These are phyloP conservation scores for Drosophila nebulosa DNA, from an alignment of 1,140 invertebrate species.

Conservation along the genomic window DNA sequence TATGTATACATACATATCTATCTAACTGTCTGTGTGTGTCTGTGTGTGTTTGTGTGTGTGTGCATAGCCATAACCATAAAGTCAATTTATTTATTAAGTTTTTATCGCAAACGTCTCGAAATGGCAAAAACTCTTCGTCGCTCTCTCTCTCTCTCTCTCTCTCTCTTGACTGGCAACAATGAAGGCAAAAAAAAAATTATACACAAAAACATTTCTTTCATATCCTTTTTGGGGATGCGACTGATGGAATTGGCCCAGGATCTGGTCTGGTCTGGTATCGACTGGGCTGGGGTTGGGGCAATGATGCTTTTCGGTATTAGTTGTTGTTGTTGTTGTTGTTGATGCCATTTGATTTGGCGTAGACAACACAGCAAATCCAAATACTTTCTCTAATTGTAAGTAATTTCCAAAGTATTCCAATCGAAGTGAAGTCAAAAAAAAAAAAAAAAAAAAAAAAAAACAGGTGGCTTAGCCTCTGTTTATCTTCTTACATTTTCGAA, in stretches of 20 bases:
- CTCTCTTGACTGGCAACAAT: slow-evolving; percentile 3
- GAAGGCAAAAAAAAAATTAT: background rate
- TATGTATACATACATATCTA: background rate
- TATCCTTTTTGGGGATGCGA: background rate
- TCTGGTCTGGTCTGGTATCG: too few relatives aligned
- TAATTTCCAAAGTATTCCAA: too few relatives aligned
- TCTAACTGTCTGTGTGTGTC: background rate
- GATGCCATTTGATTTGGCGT: too few relatives aligned
- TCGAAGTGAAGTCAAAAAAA: too few relatives aligned
- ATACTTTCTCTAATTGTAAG: too few relatives aligned
- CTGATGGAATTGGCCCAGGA: background rate
- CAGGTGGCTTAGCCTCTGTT: too few relatives aligned
- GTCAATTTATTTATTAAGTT: slow-evolving; percentile 23
- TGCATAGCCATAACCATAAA: slow-evolving; percentile 35
- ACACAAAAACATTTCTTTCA: background rate
- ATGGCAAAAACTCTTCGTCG: background rate
- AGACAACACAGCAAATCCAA: too few relatives aligned
- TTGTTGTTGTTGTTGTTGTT: background rate
- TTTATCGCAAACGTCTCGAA: slow-evolving; percentile 13
- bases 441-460: too few relatives aligned
- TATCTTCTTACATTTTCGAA: too few relatives aligned
- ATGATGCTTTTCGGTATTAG: background rate
- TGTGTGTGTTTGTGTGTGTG: slow-evolving; percentile 12
- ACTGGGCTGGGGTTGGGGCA: too few relatives aligned
- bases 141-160: too few relatives aligned